Evolutionary conservation across 1,140 invertebrate genomes (phyloP).

Genomic region (Lordiphosa mommai): DNA sequence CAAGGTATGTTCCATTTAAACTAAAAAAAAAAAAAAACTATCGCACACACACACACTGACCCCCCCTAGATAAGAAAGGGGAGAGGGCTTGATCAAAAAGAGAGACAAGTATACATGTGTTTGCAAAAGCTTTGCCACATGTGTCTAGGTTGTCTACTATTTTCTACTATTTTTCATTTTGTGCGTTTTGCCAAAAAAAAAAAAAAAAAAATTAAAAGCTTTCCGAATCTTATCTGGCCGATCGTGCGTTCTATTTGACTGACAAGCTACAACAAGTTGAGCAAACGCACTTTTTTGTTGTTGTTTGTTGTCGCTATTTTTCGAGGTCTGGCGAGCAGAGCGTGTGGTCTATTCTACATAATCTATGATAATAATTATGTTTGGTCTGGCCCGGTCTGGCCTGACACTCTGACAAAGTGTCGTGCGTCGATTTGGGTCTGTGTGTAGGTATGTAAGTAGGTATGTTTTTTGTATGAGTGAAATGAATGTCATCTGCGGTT

Average conservation of each 20-base stretch:
- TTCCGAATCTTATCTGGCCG: slow-evolving; percentile 60
- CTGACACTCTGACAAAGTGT: slow-evolving; percentile 10
- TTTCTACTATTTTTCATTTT: slow-evolving; percentile 1
- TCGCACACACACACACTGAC: slow-evolving; percentile 1
- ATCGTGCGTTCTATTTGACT: slow-evolving; percentile 62
- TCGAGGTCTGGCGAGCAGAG: slow-evolving; percentile 33
- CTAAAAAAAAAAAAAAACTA: slow-evolving; percentile 37
- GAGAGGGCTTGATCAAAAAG: background rate
- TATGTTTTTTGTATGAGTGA: slow-evolving; percentile 9
- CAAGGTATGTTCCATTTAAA: slow-evolving; percentile 72
- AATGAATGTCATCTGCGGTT: slow-evolving; percentile 50
- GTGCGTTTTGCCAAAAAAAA: slow-evolving; percentile 13
- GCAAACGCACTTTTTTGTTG: slow-evolving; percentile 46
- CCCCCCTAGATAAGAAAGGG: background rate
- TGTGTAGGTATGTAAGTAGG: background rate
- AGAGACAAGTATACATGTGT: background rate
- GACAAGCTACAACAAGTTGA: slow-evolving; percentile 21
- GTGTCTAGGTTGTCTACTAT: slow-evolving; percentile 2
- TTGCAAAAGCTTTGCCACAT: slow-evolving; percentile 13
- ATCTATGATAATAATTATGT: slow-evolving; percentile 50
- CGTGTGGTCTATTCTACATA: slow-evolving; percentile 42
- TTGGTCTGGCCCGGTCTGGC: slow-evolving; percentile 29
- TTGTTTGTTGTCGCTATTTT: background rate
- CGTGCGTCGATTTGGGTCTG: slow-evolving; percentile 19
- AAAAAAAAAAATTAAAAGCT: background rate